Evolutionary conservation across 2,888 invertebrate genomes (phyloP), one percentile per base, ranked within the genome.

Genomic region (Thysanoteuthis rhombus): DNA sequence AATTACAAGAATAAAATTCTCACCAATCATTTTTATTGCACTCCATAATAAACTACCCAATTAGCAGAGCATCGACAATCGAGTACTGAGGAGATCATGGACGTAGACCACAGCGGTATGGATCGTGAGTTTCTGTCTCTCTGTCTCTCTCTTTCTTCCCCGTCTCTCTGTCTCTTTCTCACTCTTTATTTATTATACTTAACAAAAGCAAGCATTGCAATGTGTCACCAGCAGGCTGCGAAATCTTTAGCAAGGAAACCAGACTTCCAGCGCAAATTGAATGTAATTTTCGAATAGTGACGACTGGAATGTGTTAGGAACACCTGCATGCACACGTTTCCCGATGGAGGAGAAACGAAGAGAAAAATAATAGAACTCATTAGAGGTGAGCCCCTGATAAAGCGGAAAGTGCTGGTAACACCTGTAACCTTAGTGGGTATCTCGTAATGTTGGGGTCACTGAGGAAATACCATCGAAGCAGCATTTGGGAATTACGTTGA

Each of bases 321-420:
- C 75, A n/a, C n/a, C n/a, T 75, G 75, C 75, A n/a, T 75, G 1
- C 36, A 75, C 75, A 36, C n/a, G 75, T 75, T 75, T 75, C 75
- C n/a, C 75, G 75, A n/a, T 36, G 75, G n/a, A 75, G 36, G 36
- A 36, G 75, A 12, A 75, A 36, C n/a, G n/a, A 75, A 36, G 36
- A 75, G 75, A n/a, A 75, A 75, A 75, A 75, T n/a, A 75, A 75
- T 75, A 75, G n/a, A n/a, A 75, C 75, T 75, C n/a, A 75, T 75
- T 75, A 75, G n/a, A 75, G 16, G n/a, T 16, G 12, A n/a, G n/a
- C 75, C n/a, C 25, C 75, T 36, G n/a, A 75, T 75, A 75, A 75
- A 75, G n/a, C 75, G 36, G n/a, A 75, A 75, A 19, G 19, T 75
- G 75, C n/a, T 75, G 16, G n/a, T 75, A n/a, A 36, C 75, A 75